These are phyloP conservation scores for Procambarus clarkii DNA, from an alignment of 1,140 invertebrate species.

Conservation along the genomic window DNA sequence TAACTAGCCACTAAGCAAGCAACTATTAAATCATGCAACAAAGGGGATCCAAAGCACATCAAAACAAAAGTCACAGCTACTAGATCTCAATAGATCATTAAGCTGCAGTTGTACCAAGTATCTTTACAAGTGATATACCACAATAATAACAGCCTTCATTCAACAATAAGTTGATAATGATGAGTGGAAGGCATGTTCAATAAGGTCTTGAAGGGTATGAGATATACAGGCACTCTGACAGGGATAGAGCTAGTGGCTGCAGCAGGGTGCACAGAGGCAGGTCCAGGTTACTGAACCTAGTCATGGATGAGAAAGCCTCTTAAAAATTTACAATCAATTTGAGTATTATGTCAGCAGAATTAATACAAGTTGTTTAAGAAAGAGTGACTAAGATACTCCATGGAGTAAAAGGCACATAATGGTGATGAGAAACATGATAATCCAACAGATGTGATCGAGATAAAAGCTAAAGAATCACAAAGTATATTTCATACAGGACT, in stretches of 20 bases:
- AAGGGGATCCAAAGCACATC: not conserved
- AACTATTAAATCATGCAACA: not conserved
- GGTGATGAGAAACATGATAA: not conserved
- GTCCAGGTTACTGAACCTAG: not conserved
- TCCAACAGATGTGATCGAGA: not conserved
- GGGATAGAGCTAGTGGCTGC: too few relatives aligned
- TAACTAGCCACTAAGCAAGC: too few relatives aligned
- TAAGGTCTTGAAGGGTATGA: not conserved
- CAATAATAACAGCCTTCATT: not conserved
- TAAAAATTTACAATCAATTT: not conserved
- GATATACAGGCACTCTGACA: too few relatives aligned
- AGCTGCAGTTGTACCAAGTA: too few relatives aligned
- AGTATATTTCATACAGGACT: too few relatives aligned
- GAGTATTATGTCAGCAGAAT: not conserved
- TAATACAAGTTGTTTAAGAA: not conserved
- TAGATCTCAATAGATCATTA: not conserved
- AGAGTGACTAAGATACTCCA: not conserved
- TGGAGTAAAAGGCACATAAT: not conserved
- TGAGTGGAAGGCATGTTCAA: not conserved
- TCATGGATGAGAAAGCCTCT: not conserved
- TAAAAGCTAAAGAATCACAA: not conserved
- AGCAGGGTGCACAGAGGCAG: not conserved
- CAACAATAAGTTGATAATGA: not conserved
- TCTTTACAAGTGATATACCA: not conserved
- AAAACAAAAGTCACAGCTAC: not conserved